phyloP scores from a whole-genome alignment of 2,113 vertebrate species.

The Scalopus aquaticus region DNA sequence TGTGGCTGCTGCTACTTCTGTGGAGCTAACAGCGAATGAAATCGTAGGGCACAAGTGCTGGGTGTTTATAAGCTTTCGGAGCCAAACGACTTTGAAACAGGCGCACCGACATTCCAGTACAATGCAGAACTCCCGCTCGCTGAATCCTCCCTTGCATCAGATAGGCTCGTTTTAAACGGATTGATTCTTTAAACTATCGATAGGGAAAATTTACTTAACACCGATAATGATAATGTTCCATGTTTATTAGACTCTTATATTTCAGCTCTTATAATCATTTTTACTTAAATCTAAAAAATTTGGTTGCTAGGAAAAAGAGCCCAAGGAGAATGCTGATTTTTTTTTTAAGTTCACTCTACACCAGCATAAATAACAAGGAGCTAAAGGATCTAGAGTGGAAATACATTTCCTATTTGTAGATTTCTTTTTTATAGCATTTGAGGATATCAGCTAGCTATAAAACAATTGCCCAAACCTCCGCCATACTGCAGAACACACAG shows the following conservation, averaged over 20 bases:
- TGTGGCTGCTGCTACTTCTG: background rate
- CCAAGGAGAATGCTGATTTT: background rate
- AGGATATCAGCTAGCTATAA: background rate
- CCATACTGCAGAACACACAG: background rate
- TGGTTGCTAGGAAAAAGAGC: background rate
- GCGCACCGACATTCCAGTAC: background rate
- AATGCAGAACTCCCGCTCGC: background rate
- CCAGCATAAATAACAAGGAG: background rate
- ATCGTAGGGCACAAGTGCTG: background rate
- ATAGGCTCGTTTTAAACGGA: background rate
- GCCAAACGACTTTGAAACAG: background rate
- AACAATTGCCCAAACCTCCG: background rate
- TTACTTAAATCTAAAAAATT: background rate
- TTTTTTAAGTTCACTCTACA: background rate
- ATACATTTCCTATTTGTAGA: background rate
- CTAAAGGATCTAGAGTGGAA: background rate
- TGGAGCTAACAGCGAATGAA: background rate
- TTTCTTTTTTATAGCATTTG: background rate
- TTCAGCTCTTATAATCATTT: background rate
- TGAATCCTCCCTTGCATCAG: background rate
- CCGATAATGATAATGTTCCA: background rate
- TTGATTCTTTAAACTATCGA: background rate
- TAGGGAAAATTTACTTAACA: background rate
- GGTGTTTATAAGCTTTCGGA: background rate
- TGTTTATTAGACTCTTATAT: background rate